Evolutionary conservation across 2,797 vertebrate species (phyloP), one percentile per base, ranked within the genome.

Genomic region (Oryzias sinensis): DNA sequence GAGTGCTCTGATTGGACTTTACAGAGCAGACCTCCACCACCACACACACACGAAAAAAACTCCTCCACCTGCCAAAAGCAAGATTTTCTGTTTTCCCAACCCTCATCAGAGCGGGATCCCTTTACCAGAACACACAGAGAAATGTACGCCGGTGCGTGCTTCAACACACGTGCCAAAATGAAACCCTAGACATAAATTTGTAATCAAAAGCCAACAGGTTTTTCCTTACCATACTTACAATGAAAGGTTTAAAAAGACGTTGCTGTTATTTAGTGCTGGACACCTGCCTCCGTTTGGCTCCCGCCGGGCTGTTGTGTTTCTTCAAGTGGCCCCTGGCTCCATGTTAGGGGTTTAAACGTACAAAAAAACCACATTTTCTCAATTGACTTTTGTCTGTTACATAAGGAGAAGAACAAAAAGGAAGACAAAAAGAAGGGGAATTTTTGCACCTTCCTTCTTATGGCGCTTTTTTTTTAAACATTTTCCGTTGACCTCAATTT

Each of bases 401-500:
- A 53, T 52, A 65, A 65, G 60, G 14, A 2, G 16, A 3, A 22
- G 44, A 56, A 44, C 43, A 51, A 53, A 37, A 60, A 56, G 53
- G 46, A 53, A 65, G 63, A 48, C 41, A 57, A 64, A 27, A 74
- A 79, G 40, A 9, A 29, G 18, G 14, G 54, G 50, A 65, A 87
- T 85, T 86, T 79, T 83, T 86, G 80, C 84, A 82, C 77, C 70
- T 70, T 47, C 25, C 62, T 55, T 69, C 42, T 77, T 68, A 61
- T 72, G 58, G 43, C 15, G 8, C 1, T 33, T 50, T 50, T 57
- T 68, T 73, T 61, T 78, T 75, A 68, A 68, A 82, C 71, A 80
- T 89, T 87, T 90, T 89, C 70, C 80, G 74, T 85, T 91, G 90
- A 89, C 90, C 88, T 92, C 80, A 88, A 92, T 91, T 89, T 92